Percentiles rank a stretch among this genome's conserved stretches.
phyloP scores from a whole-genome alignment of 2,113 vertebrate genomes.

The Erinaceus europaeus region DNA sequence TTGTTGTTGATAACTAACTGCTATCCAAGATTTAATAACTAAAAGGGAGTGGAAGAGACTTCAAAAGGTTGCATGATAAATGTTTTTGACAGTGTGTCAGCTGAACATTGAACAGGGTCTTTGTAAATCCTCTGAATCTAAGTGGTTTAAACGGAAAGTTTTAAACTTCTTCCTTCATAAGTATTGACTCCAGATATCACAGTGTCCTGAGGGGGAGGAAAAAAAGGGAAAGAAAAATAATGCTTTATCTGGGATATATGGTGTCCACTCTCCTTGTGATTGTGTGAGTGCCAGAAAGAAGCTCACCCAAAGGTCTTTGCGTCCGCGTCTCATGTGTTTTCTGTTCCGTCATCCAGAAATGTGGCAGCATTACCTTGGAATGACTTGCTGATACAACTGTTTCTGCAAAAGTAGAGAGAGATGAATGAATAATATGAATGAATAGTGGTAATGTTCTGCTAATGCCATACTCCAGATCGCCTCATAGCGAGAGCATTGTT shows the following conservation, averaged over 20 bases:
- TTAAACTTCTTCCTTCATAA: conserved; percentile 77
- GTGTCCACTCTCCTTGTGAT: conserved; percentile 19
- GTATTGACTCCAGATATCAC: conserved; percentile 73
- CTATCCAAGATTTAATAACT: conserved; percentile 81
- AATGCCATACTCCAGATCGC: neutral
- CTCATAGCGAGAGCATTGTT: neutral
- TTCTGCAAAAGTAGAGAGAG: neutral
- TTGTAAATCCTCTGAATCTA: conserved; percentile 83
- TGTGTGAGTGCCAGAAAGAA: neutral
- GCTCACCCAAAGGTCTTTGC: neutral
- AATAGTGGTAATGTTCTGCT: neutral
- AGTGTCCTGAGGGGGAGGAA: conserved; percentile 62
- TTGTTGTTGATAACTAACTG: conserved; percentile 80
- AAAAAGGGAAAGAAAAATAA: neutral
- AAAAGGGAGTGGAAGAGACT: conserved; percentile 78
- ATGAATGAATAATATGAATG: neutral
- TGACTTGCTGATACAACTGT: neutral
- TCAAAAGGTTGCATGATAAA: conserved; percentile 83
- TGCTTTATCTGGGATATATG: conserved; percentile 61
- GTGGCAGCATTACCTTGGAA: neutral
- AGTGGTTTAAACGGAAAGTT: conserved; percentile 84
- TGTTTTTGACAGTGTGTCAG: conserved; percentile 84
- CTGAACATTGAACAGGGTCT: conserved; percentile 83
- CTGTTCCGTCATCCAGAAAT: neutral
- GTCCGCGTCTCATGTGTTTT: rapidly evolving